Conservation (phyloP, 2,888 invertebrate genomes). For the Cataglyphis rosenhaueri region DNA sequence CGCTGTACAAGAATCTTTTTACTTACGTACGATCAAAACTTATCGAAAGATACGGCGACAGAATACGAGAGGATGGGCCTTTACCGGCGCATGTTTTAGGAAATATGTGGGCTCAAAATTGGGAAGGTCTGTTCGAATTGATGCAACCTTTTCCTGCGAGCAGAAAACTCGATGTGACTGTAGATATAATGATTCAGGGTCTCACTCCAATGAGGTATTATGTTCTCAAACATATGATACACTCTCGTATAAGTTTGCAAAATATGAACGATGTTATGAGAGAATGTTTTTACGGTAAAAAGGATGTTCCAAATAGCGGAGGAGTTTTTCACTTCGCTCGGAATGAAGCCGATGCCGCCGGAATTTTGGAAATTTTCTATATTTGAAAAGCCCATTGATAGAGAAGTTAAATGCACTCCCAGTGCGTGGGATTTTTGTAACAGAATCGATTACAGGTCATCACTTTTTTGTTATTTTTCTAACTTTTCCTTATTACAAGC, state of each 20-base stretch:
- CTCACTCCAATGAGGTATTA: conserved; percentile 90
- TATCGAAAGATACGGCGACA: conserved; percentile 88
- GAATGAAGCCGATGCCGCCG: conserved; percentile 92
- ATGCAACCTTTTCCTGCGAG: conserved; percentile 92
- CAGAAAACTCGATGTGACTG: conserved; percentile 91
- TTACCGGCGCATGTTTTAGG: conserved; percentile 95
- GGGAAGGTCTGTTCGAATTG: conserved; percentile 91
- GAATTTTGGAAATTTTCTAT: conserved; percentile 95
- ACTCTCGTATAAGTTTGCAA: neutral
- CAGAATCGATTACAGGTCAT: conserved; percentile 92
- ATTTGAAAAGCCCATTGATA: conserved; percentile 91
- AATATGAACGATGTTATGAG: neutral
- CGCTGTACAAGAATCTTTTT: conserved; percentile 93
- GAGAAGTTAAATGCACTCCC: conserved; percentile 91
- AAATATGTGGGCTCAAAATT: conserved; percentile 94
- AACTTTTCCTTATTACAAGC: neutral
- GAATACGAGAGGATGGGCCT: conserved; percentile 90
- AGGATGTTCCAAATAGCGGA: conserved; percentile 94
- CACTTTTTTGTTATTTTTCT: neutral
- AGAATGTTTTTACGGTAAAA: conserved; percentile 70
- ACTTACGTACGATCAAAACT: conserved; percentile 92
- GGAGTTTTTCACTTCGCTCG: conserved; percentile 93
- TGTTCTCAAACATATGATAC: neutral
- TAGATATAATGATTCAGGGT: conserved; percentile 91
- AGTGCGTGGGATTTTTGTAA: conserved; percentile 96